Evolutionary conservation across 2,888 invertebrate species (phyloP), one percentile per base, ranked within the genome.

Genomic region (Pinctada fucata): DNA sequence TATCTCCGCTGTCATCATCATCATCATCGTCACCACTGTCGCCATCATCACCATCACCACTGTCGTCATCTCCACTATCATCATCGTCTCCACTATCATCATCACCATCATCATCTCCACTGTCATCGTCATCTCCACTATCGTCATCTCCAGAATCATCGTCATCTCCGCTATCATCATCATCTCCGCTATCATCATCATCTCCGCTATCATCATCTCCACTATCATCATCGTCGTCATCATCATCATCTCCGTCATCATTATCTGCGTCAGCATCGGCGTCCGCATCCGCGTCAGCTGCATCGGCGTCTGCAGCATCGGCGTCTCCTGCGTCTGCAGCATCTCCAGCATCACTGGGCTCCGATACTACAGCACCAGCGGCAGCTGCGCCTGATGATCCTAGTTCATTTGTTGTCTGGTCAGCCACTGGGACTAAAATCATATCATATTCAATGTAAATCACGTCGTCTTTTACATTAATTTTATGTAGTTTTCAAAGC

Each of bases 271-370:
- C 58, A 58, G 6, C 58, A 58, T 58, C 13, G 6, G 6, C 58
- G 13, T 58, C 58, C 6, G 58, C 58, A 58, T 58, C 58, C 8
- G 58, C 58, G 13, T 58, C 13, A 13, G 58, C 58, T 6, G 6
- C 58, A 58, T 6, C 58, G 58, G 6, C 58, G 13, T 6, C 58
- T 10, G 6, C 58, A 13, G 58, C 58, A 58, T 58, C 58, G 13
- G 58, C 58, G 58, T 58, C 58, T 10, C 58, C 58, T 58, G 58
- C 58, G 58, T 58, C 58, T 10, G 58, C 58, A 58, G 58, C 58
- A 58, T 58, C 58, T 10, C 8, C 58, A 6, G 58, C 13, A 13
- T 6, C 1, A 6, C 13, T 13, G 6, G 58, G 58, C 13, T 6
- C 58, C 13, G 58, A 6, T 58, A 10, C 58, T 58, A 58, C 58